Base-by-base conservation (phyloP, 92 coral and sea anemone genomes). In the Porites divaricata region DNA sequence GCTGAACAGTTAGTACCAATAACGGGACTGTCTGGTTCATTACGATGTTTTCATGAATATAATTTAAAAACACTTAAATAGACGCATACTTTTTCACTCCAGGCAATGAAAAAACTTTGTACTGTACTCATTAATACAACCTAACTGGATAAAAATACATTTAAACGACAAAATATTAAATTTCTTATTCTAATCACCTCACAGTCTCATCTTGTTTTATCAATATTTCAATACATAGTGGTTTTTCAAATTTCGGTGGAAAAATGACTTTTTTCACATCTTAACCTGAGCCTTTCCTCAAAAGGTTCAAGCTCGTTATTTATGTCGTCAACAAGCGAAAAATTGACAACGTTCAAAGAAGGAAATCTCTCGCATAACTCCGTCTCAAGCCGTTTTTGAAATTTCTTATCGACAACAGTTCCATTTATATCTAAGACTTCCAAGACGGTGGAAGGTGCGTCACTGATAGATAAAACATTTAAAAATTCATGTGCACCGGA, bases 371-470 rank as follows among this genome's bases (percentile, higher is more conserved):
- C 87, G 35, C 86, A 13, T 19, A 94, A 48, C 21, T 89, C 86
- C 9, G 70, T 82, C 35, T 81, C 79, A 79, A 92, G 52, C 14
- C 19, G 19, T 12, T 49, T 22, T 22, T 76, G 74, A 63, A 93
- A 89, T 48, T 83, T 82, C 4, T 72, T 59, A 16, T 93, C 93
- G 45, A 97, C 93, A 72, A 95, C 54, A 7, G 93, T 93, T n/a
- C 99, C 99, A 61, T 91, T 82, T 22, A 97, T 69, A 81, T 97
- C 98, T 77, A 96, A 75, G 56, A 70, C 70, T 76, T 72, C 78
- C 65, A 97, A 83, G 72, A 69, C 85, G 12, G 86, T 85, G 11
- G 58, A 54, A 54, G 85, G 51, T 19, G 77, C 59, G 24, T 25
- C 68, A 2, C 57, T 70, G 71, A 70, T 65, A 24, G 49, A 82